phyloP scores from a whole-genome alignment of 53 echinoderm and acorn worm genomes.

The Pentamera pediparva region DNA sequence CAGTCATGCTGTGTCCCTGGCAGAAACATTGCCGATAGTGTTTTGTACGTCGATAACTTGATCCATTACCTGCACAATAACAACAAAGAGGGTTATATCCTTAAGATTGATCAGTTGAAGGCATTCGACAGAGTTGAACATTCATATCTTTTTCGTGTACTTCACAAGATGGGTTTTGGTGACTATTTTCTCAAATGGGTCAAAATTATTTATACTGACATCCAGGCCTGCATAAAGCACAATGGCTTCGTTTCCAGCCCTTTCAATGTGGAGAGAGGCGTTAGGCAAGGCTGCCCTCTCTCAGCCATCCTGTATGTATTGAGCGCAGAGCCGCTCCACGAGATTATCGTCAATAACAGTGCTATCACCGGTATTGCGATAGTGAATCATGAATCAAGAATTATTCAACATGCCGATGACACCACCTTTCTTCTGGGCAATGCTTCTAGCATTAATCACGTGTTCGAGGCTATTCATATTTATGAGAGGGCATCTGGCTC shows the following conservation, averaged over 20 bases:
- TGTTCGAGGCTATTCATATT: neutral
- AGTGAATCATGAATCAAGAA: neutral
- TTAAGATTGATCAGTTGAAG: slow-evolving; percentile 2
- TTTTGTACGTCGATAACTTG: neutral
- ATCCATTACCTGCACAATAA: neutral
- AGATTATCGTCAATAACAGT: neutral
- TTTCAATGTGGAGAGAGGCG: neutral
- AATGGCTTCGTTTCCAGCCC: neutral
- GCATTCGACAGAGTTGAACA: neutral
- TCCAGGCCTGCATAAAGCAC: slow-evolving; percentile 12
- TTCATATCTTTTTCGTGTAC: neutral
- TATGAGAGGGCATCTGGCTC: slow-evolving; percentile 2
- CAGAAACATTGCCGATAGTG: slow-evolving; percentile 22
- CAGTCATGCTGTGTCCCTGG: slow-evolving; percentile 35
- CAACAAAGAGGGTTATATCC: neutral
- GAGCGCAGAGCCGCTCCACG: slow-evolving; percentile 21
- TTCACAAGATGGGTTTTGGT: slow-evolving; percentile 4
- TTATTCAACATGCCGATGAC: slow-evolving; percentile 11
- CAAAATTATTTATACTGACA: slow-evolving; percentile 1
- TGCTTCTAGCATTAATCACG: neutral
- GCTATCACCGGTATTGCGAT: neutral
- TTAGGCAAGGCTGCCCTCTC: slow-evolving; percentile 25
- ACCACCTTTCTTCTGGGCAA: neutral
- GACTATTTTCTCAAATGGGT: slow-evolving; percentile 19
- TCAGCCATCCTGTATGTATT: slow-evolving; percentile 26